Evolutionary conservation across 2,888 invertebrate genomes (phyloP).

Genomic region (Nysson spinosus): DNA sequence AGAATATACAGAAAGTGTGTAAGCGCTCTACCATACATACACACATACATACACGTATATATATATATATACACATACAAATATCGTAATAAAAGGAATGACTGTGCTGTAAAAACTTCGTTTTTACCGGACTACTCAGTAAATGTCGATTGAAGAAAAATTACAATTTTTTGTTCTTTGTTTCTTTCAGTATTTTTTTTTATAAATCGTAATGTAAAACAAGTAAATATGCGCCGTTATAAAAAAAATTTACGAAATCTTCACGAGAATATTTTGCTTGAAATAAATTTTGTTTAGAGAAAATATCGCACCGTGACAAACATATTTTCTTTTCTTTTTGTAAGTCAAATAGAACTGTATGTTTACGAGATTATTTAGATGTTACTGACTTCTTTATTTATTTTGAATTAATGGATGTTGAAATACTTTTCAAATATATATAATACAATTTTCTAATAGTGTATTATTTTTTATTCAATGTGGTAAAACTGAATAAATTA

Average conservation of each 20-base stretch:
- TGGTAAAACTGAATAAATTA: too few relatives aligned
- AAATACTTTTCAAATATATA: background rate
- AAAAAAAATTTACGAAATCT: too few relatives aligned
- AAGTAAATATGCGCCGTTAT: background rate
- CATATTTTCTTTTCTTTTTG: background rate
- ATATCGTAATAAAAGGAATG: constrained; percentile 45
- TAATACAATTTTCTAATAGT: background rate
- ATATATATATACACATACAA: constrained; percentile 8
- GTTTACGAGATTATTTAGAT: background rate
- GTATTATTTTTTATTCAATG: background rate
- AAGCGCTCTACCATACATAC: constrained; percentile 41
- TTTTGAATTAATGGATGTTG: background rate
- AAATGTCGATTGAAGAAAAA: constrained; percentile 19
- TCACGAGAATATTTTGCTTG: too few relatives aligned
- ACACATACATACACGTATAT: constrained; percentile 18
- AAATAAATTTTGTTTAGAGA: too few relatives aligned
- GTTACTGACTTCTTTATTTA: background rate
- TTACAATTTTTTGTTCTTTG: constrained; percentile 13
- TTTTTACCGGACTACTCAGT: constrained; percentile 32
- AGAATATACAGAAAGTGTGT: constrained; percentile 44
- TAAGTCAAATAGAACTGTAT: background rate
- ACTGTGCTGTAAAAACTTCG: constrained; percentile 44
- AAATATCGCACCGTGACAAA: too few relatives aligned
- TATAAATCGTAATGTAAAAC: background rate
- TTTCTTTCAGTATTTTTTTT: constrained; percentile 8